phyloP scores from a whole-genome alignment of 2,888 invertebrate genomes.

The Andricus quercusramuli region DNA sequence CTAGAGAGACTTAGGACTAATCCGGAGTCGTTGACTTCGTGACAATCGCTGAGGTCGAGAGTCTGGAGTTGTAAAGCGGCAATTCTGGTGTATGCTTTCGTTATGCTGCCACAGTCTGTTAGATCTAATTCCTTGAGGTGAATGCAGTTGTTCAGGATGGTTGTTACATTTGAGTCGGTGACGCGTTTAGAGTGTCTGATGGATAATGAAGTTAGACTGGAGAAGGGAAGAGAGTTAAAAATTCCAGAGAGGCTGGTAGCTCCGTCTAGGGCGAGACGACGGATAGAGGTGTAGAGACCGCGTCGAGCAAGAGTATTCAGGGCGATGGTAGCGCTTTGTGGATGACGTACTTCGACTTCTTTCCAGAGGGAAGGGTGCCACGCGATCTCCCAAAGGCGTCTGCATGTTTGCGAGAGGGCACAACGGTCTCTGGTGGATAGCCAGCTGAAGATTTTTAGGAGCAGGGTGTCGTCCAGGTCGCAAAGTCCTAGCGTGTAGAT shows the following conservation, averaged over 20 bases:
- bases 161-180: conserved; percentile 67
- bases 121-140: conserved; percentile 70
- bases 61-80: conserved; percentile 87
- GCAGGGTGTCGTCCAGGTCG: conserved; percentile 81
- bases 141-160: conserved; percentile 69
- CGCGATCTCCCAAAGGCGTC: conserved; percentile 87
- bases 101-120: conserved; percentile 68
- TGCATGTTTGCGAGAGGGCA: conserved; percentile 87
- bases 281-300: conserved; percentile 68
- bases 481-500: conserved; percentile 55
- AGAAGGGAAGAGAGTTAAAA: conserved; percentile 68
- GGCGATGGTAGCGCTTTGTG: conserved; percentile 67
- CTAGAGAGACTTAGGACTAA: conserved; percentile 91
- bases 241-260: conserved; percentile 67
- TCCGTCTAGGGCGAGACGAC: conserved; percentile 69
- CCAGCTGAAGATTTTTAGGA: conserved; percentile 86
- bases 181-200: conserved; percentile 69
- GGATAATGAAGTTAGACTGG: conserved; percentile 76
- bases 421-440: conserved; percentile 87
- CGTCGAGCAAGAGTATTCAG: conserved; percentile 67
- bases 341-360: conserved; percentile 70
- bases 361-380: conserved; percentile 89
- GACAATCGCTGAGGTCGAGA: conserved; percentile 94
- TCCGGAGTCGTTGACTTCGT: conserved; percentile 90
- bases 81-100: conserved; percentile 66